Evolutionary conservation across 2,113 vertebrate genomes (phyloP).

Genomic region (Ctenodactylus gundi): DNA sequence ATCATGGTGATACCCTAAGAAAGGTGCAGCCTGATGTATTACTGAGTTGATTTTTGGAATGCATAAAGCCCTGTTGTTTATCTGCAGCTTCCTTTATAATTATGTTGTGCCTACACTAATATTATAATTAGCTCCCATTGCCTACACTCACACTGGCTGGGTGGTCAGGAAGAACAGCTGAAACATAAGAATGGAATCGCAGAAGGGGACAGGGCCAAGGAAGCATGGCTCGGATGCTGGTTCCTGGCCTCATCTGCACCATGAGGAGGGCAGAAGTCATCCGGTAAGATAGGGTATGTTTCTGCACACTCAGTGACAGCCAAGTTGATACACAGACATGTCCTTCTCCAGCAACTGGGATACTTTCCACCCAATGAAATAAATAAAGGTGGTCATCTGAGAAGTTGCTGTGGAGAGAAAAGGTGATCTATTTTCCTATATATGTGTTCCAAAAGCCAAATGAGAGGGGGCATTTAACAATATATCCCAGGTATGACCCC

Average conservation of each 20-base stretch:
- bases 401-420: not conserved
- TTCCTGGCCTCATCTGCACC: not conserved
- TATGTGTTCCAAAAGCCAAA: not conserved
- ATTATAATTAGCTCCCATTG: slow-evolving; percentile 29
- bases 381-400: not conserved
- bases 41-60: not conserved
- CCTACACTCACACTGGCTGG: not conserved
- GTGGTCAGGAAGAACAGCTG: not conserved
- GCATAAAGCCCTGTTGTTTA: not conserved
- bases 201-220: rapidly evolving
- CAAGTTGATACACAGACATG: not conserved
- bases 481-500: rapidly evolving
- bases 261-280: rapidly evolving
- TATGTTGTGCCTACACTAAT: slow-evolving; percentile 49
- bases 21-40: not conserved
- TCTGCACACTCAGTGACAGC: not conserved
- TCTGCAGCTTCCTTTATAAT: slow-evolving; percentile 48
- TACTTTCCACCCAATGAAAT: not conserved
- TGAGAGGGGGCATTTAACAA: not conserved
- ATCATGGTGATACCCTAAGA: not conserved
- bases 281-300: not conserved
- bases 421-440: rapidly evolving
- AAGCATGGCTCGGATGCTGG: rapidly evolving
- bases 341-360: not conserved
- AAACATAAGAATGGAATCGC: rapidly evolving